Base-by-base conservation (phyloP, 2,888 invertebrate genomes). In the Caenorhabditis doughertyi region DNA sequence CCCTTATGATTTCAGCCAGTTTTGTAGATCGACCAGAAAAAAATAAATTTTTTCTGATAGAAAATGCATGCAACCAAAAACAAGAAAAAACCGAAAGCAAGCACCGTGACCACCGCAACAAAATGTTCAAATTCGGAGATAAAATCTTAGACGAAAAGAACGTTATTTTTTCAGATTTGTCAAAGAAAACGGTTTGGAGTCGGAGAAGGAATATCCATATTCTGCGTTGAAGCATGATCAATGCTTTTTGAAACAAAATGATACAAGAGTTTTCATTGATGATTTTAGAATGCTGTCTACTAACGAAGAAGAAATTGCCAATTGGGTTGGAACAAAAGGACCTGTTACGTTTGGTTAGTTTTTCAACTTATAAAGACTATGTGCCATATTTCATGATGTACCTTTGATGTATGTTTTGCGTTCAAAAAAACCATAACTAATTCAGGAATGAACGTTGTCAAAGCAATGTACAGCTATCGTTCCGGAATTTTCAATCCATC, bases 401-500 rank as follows among this genome's bases (percentile, higher is more conserved):
- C n/a, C n/a, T n/a, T n/a, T n/a, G n/a, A n/a, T n/a, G n/a, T n/a
- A n/a, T n/a, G n/a, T n/a, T n/a, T n/a, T n/a, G n/a, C n/a, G n/a
- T 32, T 32, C 9, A 7, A 32, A 32, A 9, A 4, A 7, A 39
- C 39, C 39, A 13, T 39, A 3, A n/a, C n/a, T 21, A 3, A 62
- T 84, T 67, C 44, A 89, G 89, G 89, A 16, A 88, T 90, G 85
- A 86, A 87, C n/a, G 90, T 90, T 5, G 85, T 82, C 35, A 85
- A 86, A 47, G 68, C 77, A 5, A 86, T 90, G 86, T 90, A 85
- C 81, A 74, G 79, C 44, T 90, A 90, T 72, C 64, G 81, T 32
- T 83, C 83, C 8, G 90, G 90, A 56, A 84, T 90, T 13, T 90
- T 89, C 74, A 77, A 74, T 13, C 90, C 90, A 11, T 51, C 83